These are phyloP conservation scores for Solenopsis fugax DNA, from an alignment of 1,140 invertebrate genomes.

Conservation along the genomic window DNA sequence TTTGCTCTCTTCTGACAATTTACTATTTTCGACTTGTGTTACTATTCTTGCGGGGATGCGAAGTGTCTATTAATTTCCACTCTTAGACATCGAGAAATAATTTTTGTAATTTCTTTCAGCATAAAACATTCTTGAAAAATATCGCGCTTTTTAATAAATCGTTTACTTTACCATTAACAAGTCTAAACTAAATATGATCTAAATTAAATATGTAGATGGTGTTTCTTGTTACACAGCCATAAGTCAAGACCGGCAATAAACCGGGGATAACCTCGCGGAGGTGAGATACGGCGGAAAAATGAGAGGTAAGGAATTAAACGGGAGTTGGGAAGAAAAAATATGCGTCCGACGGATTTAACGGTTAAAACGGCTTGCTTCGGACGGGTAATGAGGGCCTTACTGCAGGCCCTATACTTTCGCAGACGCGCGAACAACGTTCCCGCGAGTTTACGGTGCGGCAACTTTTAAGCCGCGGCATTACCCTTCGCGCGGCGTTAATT, in stretches of 20 bases:
- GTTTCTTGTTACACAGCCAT: neutral
- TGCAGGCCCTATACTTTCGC: conserved; percentile 15
- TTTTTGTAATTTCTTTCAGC: neutral
- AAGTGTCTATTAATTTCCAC: neutral
- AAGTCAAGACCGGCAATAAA: conserved; percentile 20
- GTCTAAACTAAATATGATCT: neutral
- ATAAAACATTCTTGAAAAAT: conserved; percentile 1
- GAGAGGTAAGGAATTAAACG: conserved; percentile 8
- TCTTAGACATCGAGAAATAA: neutral
- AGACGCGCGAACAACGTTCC: conserved; percentile 6
- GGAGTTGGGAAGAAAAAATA: conserved; percentile 12
- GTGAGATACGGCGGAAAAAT: neutral
- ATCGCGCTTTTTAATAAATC: neutral
- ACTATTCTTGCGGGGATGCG: no score
- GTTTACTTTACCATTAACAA: neutral
- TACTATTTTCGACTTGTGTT: neutral
- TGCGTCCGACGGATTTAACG: conserved; percentile 21
- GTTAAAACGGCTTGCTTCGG: conserved; percentile 15
- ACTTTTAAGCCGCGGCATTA: conserved; percentile 68
- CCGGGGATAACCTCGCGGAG: neutral
- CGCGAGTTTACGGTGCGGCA: conserved; percentile 60
- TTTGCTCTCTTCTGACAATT: no score
- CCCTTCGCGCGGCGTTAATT: conserved; percentile 64
- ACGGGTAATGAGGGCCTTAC: conserved; percentile 55
- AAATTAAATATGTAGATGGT: conserved; percentile 1